Base-by-base conservation (phyloP, 2,888 invertebrate species). In the Drosophila quasianomalipes region DNA sequence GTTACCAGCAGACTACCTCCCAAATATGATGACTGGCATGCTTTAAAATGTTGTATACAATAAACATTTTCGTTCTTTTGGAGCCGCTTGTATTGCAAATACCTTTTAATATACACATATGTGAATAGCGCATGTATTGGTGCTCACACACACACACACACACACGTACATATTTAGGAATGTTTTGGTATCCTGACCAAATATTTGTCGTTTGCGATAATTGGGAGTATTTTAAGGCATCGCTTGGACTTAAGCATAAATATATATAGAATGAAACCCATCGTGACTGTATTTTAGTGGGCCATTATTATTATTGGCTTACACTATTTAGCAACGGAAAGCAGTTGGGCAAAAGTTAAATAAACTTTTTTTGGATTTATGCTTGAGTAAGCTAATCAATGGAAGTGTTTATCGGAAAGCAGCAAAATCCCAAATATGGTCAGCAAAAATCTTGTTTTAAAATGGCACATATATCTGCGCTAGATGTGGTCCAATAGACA, bases 201-300 rank as follows among this genome's bases (percentile, higher is more conserved):
- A 52, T 61, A 58, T 71, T 60, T 53, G 66, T 70, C 74, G 71
- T 62, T 81, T 57, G n/a, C 22, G 61, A 69, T 81, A 82, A 81
- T 82, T 82, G 81, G 19, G 12, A 19, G 7, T 16, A 33, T 22
- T 53, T 53, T 22, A 72, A 55, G 78, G 53, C 69, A 60, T 30
- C 44, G 14, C 16, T 37, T 10, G 37, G 10, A 30, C 58, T 35
- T 41, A 31, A 33, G 30, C 57, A 28, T 30, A 37, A 19, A 33
- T 31, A 16, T 31, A n/a, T 12, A n/a, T 12, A 7, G 26, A 26
- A 12, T 14, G 28, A 26, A 35, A 26, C 47, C 58, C 14, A 55
- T 54, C n/a, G 35, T 52, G 73, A 58, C 61, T 66, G 57, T 66
- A 61, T 55, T 73, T 73, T 47, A 73, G 73, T 73, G 33, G 37